These are phyloP conservation scores for Peromyscus eremicus DNA, from an alignment of 2,797 vertebrate genomes.

Conservation along the genomic window DNA sequence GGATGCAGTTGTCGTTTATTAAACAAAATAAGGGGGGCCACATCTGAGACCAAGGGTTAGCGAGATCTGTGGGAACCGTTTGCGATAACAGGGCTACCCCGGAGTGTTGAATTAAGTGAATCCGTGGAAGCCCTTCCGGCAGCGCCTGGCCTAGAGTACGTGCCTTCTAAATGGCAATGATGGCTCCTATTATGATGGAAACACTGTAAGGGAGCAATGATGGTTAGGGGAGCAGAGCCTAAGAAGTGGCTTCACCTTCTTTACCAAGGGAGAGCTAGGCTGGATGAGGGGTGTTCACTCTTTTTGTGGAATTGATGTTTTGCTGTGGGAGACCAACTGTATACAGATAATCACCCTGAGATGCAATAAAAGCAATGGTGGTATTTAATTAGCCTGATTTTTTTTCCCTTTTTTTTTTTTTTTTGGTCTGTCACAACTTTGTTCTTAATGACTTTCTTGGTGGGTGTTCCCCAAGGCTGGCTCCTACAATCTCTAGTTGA, in stretches of 20 bases:
- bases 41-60: background rate
- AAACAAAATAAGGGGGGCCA: background rate
- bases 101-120: conserved; percentile 27
- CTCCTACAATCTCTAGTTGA: conserved; percentile 62
- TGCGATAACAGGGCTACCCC: conserved; percentile 47
- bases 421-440: conserved; percentile 72
- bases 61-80: background rate
- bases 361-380: conserved; percentile 57
- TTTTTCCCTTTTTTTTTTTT: conserved; percentile 52
- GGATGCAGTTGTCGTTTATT: background rate
- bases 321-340: conserved; percentile 54
- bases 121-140: conserved; percentile 16
- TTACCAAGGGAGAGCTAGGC: conserved; percentile 13
- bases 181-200: background rate
- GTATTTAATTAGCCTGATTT: conserved; percentile 60
- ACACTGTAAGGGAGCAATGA: background rate
- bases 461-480: conserved; percentile 74
- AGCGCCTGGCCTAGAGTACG: background rate
- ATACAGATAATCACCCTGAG: conserved; percentile 66
- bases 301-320: conserved; percentile 56
- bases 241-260: background rate
- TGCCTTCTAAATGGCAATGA: background rate
- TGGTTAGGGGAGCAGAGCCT: background rate
- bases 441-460: conserved; percentile 70
- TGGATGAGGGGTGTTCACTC: conserved; percentile 38